Conservation (phyloP, 2,113 vertebrate genomes). For the Rhea americana region DNA sequence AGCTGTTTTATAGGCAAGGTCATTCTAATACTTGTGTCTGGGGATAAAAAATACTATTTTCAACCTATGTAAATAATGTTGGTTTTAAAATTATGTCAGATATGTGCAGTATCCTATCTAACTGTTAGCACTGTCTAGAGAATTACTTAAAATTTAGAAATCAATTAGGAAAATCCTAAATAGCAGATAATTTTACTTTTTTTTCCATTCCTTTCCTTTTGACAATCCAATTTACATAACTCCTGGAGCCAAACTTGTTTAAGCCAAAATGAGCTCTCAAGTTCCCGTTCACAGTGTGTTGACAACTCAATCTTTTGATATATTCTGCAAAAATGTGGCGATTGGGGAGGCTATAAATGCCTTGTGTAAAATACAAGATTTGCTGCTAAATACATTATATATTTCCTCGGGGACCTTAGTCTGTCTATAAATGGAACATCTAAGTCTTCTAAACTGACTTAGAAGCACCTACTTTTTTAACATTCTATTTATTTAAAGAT, state of each 20-base stretch:
- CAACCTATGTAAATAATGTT: background rate
- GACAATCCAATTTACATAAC: background rate
- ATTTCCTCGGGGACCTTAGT: background rate
- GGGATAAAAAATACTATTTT: background rate
- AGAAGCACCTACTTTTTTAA: background rate
- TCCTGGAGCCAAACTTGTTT: background rate
- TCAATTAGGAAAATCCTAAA: background rate
- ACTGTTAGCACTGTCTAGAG: background rate
- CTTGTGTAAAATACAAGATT: rapidly evolving
- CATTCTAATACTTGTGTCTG: background rate
- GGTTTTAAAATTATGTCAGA: background rate
- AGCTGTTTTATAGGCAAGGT: background rate
- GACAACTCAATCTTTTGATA: background rate
- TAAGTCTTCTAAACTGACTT: background rate
- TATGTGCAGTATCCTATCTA: background rate
- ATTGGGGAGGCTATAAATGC: background rate
- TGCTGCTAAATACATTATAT: background rate
- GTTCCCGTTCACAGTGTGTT: background rate
- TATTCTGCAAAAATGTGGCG: background rate
- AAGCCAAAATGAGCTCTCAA: rapidly evolving
- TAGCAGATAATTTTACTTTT: background rate
- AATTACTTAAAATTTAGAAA: background rate
- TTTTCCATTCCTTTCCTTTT: background rate
- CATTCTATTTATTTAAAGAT: background rate
- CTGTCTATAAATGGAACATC: background rate